Evolutionary conservation across 2,888 invertebrate species (phyloP).

Genomic region (Amiota minor): DNA sequence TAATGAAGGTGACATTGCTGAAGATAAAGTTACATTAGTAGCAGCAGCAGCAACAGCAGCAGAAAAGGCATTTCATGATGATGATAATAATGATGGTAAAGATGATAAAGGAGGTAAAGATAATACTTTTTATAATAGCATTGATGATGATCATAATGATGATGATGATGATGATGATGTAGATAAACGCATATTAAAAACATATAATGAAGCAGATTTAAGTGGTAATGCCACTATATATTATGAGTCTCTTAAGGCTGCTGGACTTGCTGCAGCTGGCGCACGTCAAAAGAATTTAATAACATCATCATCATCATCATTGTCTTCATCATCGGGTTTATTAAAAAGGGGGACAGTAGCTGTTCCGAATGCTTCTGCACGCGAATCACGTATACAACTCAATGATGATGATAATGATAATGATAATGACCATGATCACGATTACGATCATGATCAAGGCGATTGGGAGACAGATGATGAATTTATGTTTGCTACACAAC

Average conservation of each 20-base stretch:
- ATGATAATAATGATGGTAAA: neutral
- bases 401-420: constrained; percentile 40
- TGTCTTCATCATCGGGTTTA: neutral
- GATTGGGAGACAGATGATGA: constrained; percentile 73
- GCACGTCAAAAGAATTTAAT: constrained; percentile 49
- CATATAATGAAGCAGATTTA: neutral
- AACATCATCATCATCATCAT: constrained; percentile 35
- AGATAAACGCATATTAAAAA: constrained; percentile 22
- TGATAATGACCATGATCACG: constrained; percentile 12
- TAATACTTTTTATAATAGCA: constrained; percentile 23
- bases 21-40: neutral
- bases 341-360: constrained; percentile 35
- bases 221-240: neutral
- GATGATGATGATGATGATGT: constrained; percentile 25
- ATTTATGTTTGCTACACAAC: constrained; percentile 68
- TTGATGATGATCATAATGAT: constrained; percentile 40
- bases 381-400: constrained; percentile 52
- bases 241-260: constrained; percentile 49
- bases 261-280: constrained; percentile 54
- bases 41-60: neutral
- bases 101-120: neutral
- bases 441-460: constrained; percentile 66
- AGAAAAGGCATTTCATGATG: neutral
- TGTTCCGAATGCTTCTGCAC: constrained; percentile 45
- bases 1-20: neutral